Evolutionary conservation across 2,888 invertebrate genomes (phyloP), one percentile per base, ranked within the genome.

Genomic region (Stenurella melanura): DNA sequence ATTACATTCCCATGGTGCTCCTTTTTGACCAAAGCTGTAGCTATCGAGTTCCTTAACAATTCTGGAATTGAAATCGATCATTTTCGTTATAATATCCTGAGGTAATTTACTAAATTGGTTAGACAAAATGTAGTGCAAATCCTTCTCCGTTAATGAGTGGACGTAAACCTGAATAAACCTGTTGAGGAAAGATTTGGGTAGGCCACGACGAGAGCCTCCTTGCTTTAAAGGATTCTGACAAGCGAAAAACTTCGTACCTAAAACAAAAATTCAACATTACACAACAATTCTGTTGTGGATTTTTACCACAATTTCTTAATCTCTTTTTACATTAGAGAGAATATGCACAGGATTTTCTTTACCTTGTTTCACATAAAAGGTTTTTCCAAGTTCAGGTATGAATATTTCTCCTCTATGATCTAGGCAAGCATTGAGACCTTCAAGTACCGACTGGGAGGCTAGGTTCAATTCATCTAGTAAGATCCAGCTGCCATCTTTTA

Each of bases 1-100:
- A 90, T 99, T 99, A 90, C 98, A 97, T 90, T 99, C 99, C 95
- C 97, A 99, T 0, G 98, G 98, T 0, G 96, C 94, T 0, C 98
- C 98, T 86, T 91, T 92, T 82, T 93, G 93, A 0, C 95, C 98
- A 92, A 96, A 97, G 0, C 87, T 86, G 83, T 93, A 88, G 58
- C 91, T 90, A 1, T 93, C 91, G 15, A 95, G 92, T 85, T 94
- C 94, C 12, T 91, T 88, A 0, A 93, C 92, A 5, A 97, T 88
- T 87, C 90, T 90, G 77, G 93, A 92, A 82, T 97, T 97, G 85
- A 98, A 97, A 61, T 91, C 88, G 0, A 98, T 94, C 92, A 98
- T 96, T 82, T 92, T 92, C 1, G 90, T 87, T 7, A 97, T 88
- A 17, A 95, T 88, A 58, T 93, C 91, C 54, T 89, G 84, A 0